Evolutionary conservation across 2,113 vertebrate genomes (phyloP).

Genomic region (Pteruthius melanotis): DNA sequence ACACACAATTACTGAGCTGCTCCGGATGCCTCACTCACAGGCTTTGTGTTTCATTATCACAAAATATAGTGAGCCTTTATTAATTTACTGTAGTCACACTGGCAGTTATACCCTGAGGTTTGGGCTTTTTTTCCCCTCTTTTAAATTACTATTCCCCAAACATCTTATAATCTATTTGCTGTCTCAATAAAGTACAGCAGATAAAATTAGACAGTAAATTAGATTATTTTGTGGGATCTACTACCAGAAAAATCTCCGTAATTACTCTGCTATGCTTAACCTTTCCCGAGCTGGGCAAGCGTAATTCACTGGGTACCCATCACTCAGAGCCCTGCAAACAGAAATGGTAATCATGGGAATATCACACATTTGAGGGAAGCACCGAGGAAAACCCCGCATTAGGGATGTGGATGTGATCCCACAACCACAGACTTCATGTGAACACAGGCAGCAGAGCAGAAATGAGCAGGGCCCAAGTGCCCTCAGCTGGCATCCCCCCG

Average conservation of each 20-base stretch:
- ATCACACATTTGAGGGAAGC: neutral
- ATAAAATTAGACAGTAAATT: conserved; percentile 52
- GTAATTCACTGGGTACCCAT: neutral
- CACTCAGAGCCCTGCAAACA: neutral
- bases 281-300: neutral
- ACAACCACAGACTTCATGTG: neutral
- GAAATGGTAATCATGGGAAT: neutral
- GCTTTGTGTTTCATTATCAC: neutral
- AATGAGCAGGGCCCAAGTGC: neutral
- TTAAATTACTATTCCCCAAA: conserved; percentile 34
- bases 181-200: conserved; percentile 13
- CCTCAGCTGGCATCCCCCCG: neutral
- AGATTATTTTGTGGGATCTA: conserved; percentile 33
- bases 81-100: conserved; percentile 13
- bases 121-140: neutral
- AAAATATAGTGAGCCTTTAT: neutral
- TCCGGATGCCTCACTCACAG: neutral
- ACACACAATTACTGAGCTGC: neutral
- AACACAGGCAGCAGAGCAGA: neutral
- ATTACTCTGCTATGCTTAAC: conserved; percentile 42
- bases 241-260: conserved; percentile 23
- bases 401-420: neutral
- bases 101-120: conserved; percentile 18
- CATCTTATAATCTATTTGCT: conserved; percentile 39
- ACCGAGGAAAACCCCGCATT: neutral